Evolutionary conservation across 2,113 vertebrate species (phyloP), one percentile per base, ranked within the genome.

Genomic region (Limanda limanda): DNA sequence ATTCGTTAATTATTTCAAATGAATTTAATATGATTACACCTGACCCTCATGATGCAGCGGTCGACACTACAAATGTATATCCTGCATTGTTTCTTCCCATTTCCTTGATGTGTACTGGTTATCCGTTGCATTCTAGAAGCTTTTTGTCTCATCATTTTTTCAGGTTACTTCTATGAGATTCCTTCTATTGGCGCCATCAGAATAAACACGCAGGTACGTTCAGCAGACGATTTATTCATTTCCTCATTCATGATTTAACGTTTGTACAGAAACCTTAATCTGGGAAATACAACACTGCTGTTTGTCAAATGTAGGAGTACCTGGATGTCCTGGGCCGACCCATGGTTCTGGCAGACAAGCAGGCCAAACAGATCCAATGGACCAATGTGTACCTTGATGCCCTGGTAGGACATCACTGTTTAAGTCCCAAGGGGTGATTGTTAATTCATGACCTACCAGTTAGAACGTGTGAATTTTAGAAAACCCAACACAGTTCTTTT

Each of bases 121-220:
- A 17, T 35, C 17, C n/a, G 11, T 21, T 47, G 47, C 1, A 3
- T 37, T 10, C 5, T 35, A 13, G 27, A 63, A 25, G 25, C 25
- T 35, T n/a, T 40, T 18, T 23, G 27, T 74, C 5, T 64, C n/a
- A 21, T 55, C 1, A 8, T 67, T 10, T 76, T 0, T 63, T 78
- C 83, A 99, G 98, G 98, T 88, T 98, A 97, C 87, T 99, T 98
- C 91, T 99, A 98, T 86, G 98, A 98, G 95, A 99, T 99, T 71
- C 98, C 98, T 0, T 98, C 97, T 20, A 99, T 99, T 25, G 98
- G 98, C 90, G 98, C 98, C 71, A 99, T 99, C 92, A 95, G 98
- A 88, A 99, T 99, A 90, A 99, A 99, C 91, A 99, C 98, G 65
- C 98, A 99, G 97, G 97, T 99, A 13, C 86, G 82, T 31, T 70